Evolutionary conservation across 2,888 invertebrate genomes (phyloP), one percentile per base, ranked within the genome.

Genomic region (Heterodera filipjevi): DNA sequence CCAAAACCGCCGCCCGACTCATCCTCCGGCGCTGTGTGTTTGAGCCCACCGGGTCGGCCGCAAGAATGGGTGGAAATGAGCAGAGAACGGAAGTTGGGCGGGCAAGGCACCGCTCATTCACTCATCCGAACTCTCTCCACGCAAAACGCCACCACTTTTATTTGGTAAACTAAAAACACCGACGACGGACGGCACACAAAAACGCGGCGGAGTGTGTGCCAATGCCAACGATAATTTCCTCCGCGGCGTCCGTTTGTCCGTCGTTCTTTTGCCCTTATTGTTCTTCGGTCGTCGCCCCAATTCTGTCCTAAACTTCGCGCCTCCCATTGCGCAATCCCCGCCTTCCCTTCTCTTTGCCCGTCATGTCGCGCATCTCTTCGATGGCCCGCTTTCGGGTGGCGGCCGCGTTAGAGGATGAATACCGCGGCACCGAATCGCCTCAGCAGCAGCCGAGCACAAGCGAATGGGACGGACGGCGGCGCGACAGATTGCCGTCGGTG

Each of bases 341-440:
- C n/a, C 59, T n/a, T 6, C 8, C 6, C 64, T n/a, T 14, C 66
- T 12, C 8, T 16, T 64, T 75, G 32, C 44, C 59, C 6, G 64
- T 1, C 14, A 87, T 88, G 88, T 87, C 87, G 75, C 84, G 87
- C 70, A 88, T 88, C 78, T 88, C 88, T 49, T 88, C 88, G 35
- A 88, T 88, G 88, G 88, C 88, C 16, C 76, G 84, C 32, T 84
- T 84, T 73, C 81, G 84, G 30, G 49, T 74, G 53, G 79, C 71
- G 22, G 82, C 76, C 22, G 81, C 82, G 80, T 78, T 81, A 46
- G 85, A 85, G 74, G 84, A 83, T 44, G 77, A 82, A 59, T 79
- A 81, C 68, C 83, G 49, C 27, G 22, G 53, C 49, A 39, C 68
- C 19, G 73, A 80, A 33, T 14, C 30, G 27, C 12, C 44, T n/a